Percentiles rank a stretch among this genome's conserved stretches.
Evolutionary conservation across 1,140 invertebrate species (phyloP).

Genomic region (Neotoxoptera formosana): DNA sequence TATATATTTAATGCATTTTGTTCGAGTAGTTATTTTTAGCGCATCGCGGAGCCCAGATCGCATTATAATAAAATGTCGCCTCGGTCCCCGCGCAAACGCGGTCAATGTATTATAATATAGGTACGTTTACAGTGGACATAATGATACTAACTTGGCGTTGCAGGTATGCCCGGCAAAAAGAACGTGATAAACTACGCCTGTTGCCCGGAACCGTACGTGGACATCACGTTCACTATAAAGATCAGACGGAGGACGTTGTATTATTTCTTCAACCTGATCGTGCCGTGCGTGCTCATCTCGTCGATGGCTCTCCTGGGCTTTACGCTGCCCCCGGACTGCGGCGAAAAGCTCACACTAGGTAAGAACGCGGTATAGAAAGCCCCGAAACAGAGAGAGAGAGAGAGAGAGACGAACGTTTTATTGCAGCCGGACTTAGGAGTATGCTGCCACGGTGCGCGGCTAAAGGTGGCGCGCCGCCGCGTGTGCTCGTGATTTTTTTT

Average conservation of each 20-base stretch:
- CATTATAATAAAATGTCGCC: background rate
- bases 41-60: background rate
- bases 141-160: background rate
- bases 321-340: constrained; percentile 96
- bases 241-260: constrained; percentile 95
- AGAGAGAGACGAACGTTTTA: constrained; percentile 10
- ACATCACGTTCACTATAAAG: constrained; percentile 96
- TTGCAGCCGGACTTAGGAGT: background rate
- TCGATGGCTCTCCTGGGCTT: constrained; percentile 98
- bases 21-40: background rate
- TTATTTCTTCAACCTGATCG: constrained; percentile 99
- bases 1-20: background rate
- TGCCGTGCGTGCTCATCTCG: constrained; percentile 97
- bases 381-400: too few relatives aligned
- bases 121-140: background rate
- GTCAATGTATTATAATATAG: background rate
- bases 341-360: constrained; percentile 98
- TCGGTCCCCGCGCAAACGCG: too few relatives aligned
- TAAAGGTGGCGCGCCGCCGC: background rate
- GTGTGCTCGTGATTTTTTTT: background rate
- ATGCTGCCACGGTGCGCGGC: background rate
- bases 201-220: constrained; percentile 93
- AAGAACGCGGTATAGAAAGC: constrained; percentile 60
- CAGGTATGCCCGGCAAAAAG: constrained; percentile 86
- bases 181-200: constrained; percentile 83